These are phyloP conservation scores for Gadopsis bispinosus DNA, from an alignment of 2,797 vertebrate species.

Conservation along the genomic window DNA sequence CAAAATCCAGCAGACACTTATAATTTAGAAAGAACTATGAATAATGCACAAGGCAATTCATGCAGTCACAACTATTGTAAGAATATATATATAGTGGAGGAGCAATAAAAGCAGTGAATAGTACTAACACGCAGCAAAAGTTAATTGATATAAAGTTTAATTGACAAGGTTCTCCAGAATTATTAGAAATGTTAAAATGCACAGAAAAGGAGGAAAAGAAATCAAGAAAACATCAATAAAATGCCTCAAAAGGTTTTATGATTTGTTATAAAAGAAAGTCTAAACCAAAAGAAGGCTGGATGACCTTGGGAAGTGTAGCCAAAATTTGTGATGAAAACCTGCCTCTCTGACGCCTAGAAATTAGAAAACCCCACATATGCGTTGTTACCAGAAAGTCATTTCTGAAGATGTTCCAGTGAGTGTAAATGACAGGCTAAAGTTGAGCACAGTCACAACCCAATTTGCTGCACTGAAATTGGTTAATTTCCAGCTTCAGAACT, in stretches of 20 bases:
- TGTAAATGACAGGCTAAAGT: constrained; percentile 23
- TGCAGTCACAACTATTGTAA: constrained; percentile 24
- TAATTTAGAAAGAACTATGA: constrained; percentile 20
- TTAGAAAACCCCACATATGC: constrained; percentile 1
- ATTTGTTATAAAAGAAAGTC: background rate
- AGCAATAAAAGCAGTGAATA: background rate
- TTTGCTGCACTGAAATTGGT: constrained; percentile 13
- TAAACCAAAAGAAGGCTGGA: background rate
- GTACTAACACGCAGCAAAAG: background rate
- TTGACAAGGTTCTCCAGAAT: background rate
- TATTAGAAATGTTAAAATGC: constrained; percentile 3
- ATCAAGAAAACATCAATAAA: constrained; percentile 6
- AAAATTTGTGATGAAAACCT: constrained; percentile 28
- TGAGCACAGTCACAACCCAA: constrained; percentile 28
- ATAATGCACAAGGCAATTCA: constrained; percentile 38
- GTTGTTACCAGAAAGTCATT: constrained; percentile 12
- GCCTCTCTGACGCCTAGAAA: constrained; percentile 33
- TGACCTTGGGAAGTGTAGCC: constrained; percentile 1
- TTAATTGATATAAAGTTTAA: constrained; percentile 6
- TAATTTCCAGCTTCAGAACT: constrained; percentile 35
- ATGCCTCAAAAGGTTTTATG: background rate
- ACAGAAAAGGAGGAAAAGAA: background rate
- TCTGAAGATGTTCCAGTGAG: constrained; percentile 32
- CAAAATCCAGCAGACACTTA: constrained; percentile 15
- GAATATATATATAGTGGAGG: constrained; percentile 8